phyloP scores from a whole-genome alignment of 1,140 invertebrate species.

The Halictus rubicundus region DNA sequence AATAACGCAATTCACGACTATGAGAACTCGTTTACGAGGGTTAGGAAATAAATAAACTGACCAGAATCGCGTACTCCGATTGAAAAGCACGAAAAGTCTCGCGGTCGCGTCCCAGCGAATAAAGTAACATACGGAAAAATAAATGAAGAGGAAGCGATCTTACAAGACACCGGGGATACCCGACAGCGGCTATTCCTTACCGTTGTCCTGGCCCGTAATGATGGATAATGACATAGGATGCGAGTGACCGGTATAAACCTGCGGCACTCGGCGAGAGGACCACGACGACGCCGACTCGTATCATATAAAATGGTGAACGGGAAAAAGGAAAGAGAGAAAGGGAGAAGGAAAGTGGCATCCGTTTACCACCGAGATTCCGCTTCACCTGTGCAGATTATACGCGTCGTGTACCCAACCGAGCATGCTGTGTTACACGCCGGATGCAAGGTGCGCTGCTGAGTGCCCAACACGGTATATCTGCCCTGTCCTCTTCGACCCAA shows the following conservation, averaged over 20 bases:
- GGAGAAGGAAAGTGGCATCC: constrained; percentile 42
- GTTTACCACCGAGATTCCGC: constrained; percentile 51
- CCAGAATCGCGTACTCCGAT: no score
- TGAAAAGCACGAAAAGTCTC: no score
- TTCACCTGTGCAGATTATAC: constrained; percentile 46
- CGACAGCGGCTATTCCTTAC: constrained; percentile 53
- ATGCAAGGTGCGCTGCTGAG: constrained; percentile 19
- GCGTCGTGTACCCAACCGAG: constrained; percentile 19
- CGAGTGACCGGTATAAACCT: constrained; percentile 56
- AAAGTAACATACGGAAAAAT: background rate
- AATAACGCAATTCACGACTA: no score
- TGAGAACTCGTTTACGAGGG: no score
- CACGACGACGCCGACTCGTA: constrained; percentile 46
- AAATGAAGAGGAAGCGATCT: constrained; percentile 34
- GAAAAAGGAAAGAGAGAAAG: constrained; percentile 4
- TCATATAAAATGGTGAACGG: constrained; percentile 54
- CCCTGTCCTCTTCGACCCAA: background rate
- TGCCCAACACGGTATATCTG: background rate
- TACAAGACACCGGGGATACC: constrained; percentile 25
- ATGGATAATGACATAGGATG: constrained; percentile 63
- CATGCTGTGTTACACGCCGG: constrained; percentile 44
- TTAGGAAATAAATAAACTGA: background rate
- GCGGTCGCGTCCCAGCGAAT: background rate
- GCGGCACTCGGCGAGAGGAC: constrained; percentile 25
- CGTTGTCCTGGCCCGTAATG: constrained; percentile 60